Percentiles rank a stretch among this genome's conserved stretches.
These are phyloP conservation scores for Ormia ochracea DNA, from an alignment of 2,888 invertebrate species.

Conservation along the genomic window DNA sequence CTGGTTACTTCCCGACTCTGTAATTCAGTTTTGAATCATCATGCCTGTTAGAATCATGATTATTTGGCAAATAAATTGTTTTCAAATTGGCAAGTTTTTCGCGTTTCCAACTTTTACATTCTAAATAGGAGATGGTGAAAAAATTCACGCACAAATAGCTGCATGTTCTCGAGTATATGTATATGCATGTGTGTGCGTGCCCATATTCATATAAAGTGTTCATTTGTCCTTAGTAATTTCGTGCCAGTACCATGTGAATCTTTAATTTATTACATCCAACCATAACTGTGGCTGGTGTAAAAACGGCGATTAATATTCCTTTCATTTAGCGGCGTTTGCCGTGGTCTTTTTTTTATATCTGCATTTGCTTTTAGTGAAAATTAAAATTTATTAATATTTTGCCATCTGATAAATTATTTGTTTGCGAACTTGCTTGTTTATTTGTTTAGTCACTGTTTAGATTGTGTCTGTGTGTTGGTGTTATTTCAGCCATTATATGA, in stretches of 20 bases:
- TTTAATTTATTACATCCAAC: constrained; percentile 57
- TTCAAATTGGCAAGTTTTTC: not conserved
- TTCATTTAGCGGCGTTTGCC: constrained; percentile 49
- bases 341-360: not conserved
- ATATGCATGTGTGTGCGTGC: not conserved
- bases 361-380: not conserved
- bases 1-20: not conserved
- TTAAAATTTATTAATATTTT: constrained; percentile 4
- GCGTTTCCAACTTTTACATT: not conserved
- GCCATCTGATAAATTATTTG: constrained; percentile 15
- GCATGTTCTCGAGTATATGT: no score
- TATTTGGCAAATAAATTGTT: constrained; percentile 16
- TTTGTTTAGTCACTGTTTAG: no score
- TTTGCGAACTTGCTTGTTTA: not conserved
- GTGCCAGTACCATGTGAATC: constrained; percentile 31
- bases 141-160: not conserved
- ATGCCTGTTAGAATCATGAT: constrained; percentile 30
- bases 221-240: not conserved
- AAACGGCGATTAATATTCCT: constrained; percentile 61
- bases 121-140: not conserved
- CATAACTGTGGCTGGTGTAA: constrained; percentile 50
- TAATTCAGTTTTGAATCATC: constrained; percentile 4
- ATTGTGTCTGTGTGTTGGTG: not conserved
- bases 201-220: not conserved
- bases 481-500: constrained; percentile 33